Evolutionary conservation across 2,113 vertebrate genomes (phyloP).

Genomic region (Rhineura floridana): DNA sequence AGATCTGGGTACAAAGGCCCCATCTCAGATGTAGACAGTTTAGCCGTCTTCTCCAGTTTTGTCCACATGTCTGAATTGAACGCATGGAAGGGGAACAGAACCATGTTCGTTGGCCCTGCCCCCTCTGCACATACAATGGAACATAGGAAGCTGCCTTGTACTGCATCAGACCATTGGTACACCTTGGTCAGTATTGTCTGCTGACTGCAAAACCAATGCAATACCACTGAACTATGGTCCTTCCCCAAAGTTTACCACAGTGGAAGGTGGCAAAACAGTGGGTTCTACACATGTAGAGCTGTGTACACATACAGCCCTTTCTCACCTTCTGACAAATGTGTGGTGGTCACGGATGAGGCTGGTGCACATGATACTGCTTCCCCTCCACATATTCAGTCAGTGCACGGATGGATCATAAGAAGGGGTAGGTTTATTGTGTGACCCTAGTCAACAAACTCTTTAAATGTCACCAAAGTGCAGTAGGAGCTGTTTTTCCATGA

Average conservation of each 20-base stretch:
- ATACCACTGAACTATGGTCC: no score
- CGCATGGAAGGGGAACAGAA: background rate
- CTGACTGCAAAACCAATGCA: no score
- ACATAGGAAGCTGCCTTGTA: no score
- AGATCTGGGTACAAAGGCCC: background rate
- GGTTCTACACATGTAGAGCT: background rate
- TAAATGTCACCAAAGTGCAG: background rate
- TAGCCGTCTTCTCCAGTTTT: background rate
- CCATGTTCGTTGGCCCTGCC: background rate
- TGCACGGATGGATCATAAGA: background rate
- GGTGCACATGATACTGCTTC: background rate
- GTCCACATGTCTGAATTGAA: background rate
- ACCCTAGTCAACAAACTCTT: no score
- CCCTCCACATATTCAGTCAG: background rate
- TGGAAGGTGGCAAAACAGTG: background rate
- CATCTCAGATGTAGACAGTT: background rate
- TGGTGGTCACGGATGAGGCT: background rate
- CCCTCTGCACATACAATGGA: no score
- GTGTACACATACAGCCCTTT: background rate
- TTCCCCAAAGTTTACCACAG: no score
- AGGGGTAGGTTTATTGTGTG: background rate
- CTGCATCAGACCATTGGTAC: no score
- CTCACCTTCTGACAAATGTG: background rate
- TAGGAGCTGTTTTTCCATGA: background rate
- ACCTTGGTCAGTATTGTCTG: no score